These are phyloP conservation scores for Geodia barretti DNA, from an alignment of 37 sponge, comb jelly and placozoan genomes.

Conservation along the genomic window DNA sequence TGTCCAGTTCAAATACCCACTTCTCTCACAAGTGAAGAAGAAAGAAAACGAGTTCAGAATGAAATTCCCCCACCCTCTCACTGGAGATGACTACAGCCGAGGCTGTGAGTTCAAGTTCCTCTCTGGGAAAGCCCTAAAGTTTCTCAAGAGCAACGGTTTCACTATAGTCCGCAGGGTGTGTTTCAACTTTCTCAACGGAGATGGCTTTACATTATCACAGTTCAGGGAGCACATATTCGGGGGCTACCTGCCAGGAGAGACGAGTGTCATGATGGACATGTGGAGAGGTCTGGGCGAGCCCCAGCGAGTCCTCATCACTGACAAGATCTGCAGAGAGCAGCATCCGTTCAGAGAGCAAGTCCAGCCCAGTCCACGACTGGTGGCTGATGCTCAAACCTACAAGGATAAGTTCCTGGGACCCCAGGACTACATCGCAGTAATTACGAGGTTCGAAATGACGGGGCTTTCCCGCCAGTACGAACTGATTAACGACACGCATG, in stretches of 20 bases:
- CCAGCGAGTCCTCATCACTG: constrained; percentile 8
- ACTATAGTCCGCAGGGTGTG: constrained; percentile 39
- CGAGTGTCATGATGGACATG: constrained; percentile 22
- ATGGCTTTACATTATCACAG: constrained; percentile 19
- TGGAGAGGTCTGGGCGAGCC: constrained; percentile 43
- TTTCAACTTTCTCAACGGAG: constrained; percentile 39
- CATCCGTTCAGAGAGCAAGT: neutral
- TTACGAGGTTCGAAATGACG: constrained; percentile 45
- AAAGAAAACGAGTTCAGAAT: neutral
- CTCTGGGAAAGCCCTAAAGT: neutral
- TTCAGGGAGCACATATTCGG: constrained; percentile 30
- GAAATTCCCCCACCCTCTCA: neutral
- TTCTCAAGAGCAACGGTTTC: constrained; percentile 9
- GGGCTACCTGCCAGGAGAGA: neutral
- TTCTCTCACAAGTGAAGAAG: neutral
- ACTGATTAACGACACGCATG: constrained; percentile 1
- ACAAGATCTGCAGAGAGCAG: constrained; percentile 4
- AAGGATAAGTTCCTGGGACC: neutral
- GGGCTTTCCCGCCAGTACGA: constrained; percentile 9
- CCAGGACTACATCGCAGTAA: constrained; percentile 25
- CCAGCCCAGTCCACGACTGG: constrained; percentile 22
- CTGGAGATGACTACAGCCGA: neutral
- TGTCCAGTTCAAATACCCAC: constrained; percentile 33
- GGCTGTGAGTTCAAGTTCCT: constrained; percentile 24
- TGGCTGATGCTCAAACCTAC: constrained; percentile 24